Evolutionary conservation across 2,797 vertebrate genomes (phyloP), one percentile per base, ranked within the genome.

Genomic region (Aeoliscus strigatus): DNA sequence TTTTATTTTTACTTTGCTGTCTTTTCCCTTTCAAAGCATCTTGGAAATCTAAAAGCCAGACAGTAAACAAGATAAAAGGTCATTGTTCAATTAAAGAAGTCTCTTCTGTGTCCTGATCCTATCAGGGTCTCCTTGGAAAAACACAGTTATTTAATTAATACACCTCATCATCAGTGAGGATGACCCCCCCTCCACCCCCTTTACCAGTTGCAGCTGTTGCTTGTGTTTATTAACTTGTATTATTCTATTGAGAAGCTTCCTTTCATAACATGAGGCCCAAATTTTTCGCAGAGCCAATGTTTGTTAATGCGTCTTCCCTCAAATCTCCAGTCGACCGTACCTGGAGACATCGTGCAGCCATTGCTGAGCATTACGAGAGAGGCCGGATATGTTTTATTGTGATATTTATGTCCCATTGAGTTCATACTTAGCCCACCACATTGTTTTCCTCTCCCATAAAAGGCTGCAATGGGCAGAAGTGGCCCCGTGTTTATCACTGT

Each of bases 401-500:
- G 71, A 78, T 83, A 72, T 83, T 82, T 77, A 65, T 62, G 72
- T 70, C 69, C 64, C 63, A 34, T 58, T 51, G 73, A 73, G 67
- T 73, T 72, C 64, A 61, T 65, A 64, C 64, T 77, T 75, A 68
- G 75, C 71, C 78, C 70, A 71, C 66, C 53, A 17, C 66, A 57
- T 75, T 76, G 73, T 70, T 80, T 73, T 73, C 61, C 62, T 40
- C 66, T 67, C 60, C 64, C 61, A 59, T 80, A 73, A 77, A 84
- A 58, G 46, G 66, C 32, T 45, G 60, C 45, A 77, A 66, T 51
- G 66, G 72, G 70, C 70, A 64, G 69, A 67, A 75, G 71, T 70
- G 69, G 77, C 66, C 78, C 59, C 28, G 60, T 80, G 75, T 85
- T 82, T 81, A 80, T 83, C 80, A 73, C 66, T 80, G 77, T 84